phyloP scores from a whole-genome alignment of 2,888 invertebrate genomes.

The Sesamia inferens region DNA sequence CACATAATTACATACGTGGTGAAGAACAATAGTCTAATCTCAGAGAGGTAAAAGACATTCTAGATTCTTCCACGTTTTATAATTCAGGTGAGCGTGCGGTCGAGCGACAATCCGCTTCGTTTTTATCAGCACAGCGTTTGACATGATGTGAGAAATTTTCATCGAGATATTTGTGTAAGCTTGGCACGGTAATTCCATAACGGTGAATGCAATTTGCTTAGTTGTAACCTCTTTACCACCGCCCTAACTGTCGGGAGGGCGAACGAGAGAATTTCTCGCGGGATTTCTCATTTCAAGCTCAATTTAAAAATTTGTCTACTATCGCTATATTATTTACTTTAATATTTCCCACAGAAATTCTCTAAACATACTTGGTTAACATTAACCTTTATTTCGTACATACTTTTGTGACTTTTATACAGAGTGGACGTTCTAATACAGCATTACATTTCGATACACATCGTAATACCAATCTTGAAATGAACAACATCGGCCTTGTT shows the following conservation, averaged over 20 bases:
- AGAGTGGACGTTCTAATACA: neutral
- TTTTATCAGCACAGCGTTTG: constrained; percentile 62
- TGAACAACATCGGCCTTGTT: constrained; percentile 30
- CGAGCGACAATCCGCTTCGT: constrained; percentile 42
- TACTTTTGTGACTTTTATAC: constrained; percentile 6
- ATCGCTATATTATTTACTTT: constrained; percentile 66
- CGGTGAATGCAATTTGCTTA: constrained; percentile 84
- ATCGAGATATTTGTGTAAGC: constrained; percentile 67
- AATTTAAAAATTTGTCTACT: constrained; percentile 81
- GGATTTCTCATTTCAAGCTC: constrained; percentile 85
- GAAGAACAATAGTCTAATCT: constrained; percentile 38
- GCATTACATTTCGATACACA: constrained; percentile 3
- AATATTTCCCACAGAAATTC: constrained; percentile 59
- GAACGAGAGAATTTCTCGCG: constrained; percentile 73
- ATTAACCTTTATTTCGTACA: constrained; percentile 28
- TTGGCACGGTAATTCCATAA: constrained; percentile 72
- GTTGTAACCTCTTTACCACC: constrained; percentile 82
- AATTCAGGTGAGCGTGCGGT: constrained; percentile 49
- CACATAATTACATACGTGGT: neutral
- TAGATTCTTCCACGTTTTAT: constrained; percentile 35
- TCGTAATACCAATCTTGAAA: constrained; percentile 30
- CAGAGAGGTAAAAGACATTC: constrained; percentile 28
- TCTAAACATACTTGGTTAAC: constrained; percentile 43
- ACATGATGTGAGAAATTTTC: constrained; percentile 63
- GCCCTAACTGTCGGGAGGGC: constrained; percentile 67